A percentile compares a stretch with the other conserved stretches of the same genome.
phyloP scores from a whole-genome alignment of 2,888 invertebrate species.

The Bimastos eiseni region DNA sequence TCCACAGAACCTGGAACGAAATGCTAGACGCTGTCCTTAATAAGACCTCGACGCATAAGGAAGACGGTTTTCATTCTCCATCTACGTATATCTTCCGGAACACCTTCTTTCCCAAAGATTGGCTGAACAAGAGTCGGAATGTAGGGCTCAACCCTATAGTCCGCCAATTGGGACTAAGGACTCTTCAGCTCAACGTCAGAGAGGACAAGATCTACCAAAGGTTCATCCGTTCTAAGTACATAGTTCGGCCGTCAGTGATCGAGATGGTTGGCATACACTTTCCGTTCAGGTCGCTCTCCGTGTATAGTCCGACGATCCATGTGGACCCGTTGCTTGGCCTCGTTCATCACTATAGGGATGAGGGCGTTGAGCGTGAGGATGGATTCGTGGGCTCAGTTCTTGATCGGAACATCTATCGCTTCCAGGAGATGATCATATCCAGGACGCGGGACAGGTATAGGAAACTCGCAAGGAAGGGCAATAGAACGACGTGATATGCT shows the following conservation, averaged over 20 bases:
- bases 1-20: constrained; percentile 24
- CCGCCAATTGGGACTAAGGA: constrained; percentile 47
- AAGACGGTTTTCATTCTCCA: not conserved
- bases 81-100: constrained; percentile 82
- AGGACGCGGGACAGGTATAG: not conserved
- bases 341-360: constrained; percentile 29
- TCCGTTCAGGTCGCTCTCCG: constrained; percentile 5
- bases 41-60: not conserved
- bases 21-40: not conserved
- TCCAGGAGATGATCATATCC: not conserved
- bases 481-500: not conserved
- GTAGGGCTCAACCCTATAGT: not conserved
- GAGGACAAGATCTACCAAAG: constrained; percentile 80
- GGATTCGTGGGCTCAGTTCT: not conserved
- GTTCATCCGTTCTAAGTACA: constrained; percentile 81
- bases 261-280: constrained; percentile 34
- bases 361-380: not conserved
- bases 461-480: not conserved
- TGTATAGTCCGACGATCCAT: not conserved
- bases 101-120: constrained; percentile 79
- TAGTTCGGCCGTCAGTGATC: constrained; percentile 27
- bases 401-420: not conserved
- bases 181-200: constrained; percentile 79
- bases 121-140: not conserved
- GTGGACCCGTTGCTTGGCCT: constrained; percentile 22